A percentile compares a stretch with the other conserved stretches of the same genome.
phyloP scores from a whole-genome alignment of 2,113 vertebrate species.

The Crotalus tigris region DNA sequence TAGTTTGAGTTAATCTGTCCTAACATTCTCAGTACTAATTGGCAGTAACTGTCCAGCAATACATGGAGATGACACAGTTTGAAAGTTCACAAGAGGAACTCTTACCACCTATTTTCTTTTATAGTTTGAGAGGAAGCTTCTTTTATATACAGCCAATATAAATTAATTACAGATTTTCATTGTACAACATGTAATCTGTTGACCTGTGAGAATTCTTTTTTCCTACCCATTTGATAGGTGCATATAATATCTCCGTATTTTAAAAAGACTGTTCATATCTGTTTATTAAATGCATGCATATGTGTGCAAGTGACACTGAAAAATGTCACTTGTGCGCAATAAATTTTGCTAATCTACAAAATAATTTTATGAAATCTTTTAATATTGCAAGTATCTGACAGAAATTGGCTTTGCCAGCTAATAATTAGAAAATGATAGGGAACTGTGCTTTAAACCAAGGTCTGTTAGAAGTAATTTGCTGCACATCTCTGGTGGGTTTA shows the following conservation, averaged over 20 bases:
- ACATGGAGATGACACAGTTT: neutral
- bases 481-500: neutral
- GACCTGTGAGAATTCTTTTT: neutral
- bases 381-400: neutral
- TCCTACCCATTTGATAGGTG: neutral
- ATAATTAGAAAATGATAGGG: conserved; percentile 13
- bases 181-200: neutral
- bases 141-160: neutral
- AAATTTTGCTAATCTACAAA: neutral
- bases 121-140: neutral
- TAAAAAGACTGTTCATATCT: rapidly evolving
- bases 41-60: neutral
- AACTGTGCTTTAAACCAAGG: neutral
- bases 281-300: neutral
- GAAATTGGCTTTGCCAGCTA: neutral
- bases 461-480: conserved; percentile 10
- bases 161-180: neutral
- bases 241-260: neutral
- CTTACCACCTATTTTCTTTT: neutral
- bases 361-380: conserved; percentile 7
- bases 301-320: neutral
- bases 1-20: neutral
- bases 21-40: neutral
- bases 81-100: neutral
- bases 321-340: rapidly evolving